phyloP scores from a whole-genome alignment of 2,888 invertebrate species.

The Hyalella azteca region DNA sequence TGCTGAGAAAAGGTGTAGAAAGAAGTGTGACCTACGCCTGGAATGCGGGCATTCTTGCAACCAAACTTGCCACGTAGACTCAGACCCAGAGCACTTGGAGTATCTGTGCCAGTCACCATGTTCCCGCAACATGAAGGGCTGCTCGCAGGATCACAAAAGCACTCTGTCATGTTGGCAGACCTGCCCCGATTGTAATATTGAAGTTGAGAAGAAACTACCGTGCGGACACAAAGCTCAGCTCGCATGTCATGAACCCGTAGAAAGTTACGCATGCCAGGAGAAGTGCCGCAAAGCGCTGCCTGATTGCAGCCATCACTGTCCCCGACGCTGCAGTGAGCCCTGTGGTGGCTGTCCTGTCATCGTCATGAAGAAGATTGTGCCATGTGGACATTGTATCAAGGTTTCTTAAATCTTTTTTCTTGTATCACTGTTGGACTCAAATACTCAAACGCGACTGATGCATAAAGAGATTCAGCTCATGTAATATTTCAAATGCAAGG shows the following conservation, averaged over 20 bases:
- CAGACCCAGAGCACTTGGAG: constrained; percentile 70
- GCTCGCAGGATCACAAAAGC: constrained; percentile 60
- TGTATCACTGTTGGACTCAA: neutral
- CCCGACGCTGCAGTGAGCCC: constrained; percentile 59
- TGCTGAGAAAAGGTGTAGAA: constrained; percentile 62
- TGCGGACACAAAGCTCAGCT: constrained; percentile 67
- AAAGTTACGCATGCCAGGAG: neutral
- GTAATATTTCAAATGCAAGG: too few species aligned
- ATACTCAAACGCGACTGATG: too few species aligned
- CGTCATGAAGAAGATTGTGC: neutral
- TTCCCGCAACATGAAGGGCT: constrained; percentile 27
- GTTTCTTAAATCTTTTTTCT: neutral
- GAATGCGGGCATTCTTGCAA: constrained; percentile 72
- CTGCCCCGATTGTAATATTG: constrained; percentile 56
- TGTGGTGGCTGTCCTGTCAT: constrained; percentile 61
- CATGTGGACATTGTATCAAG: neutral
- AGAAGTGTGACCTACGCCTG: constrained; percentile 68
- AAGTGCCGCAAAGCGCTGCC: constrained; percentile 61
- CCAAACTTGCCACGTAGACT: constrained; percentile 68
- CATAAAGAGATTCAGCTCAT: too few species aligned
- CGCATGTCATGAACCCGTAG: constrained; percentile 62
- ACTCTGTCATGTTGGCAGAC: constrained; percentile 66
- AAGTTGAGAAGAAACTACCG: constrained; percentile 58
- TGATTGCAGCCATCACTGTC: constrained; percentile 60
- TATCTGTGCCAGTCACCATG: constrained; percentile 56